Evolutionary conservation across 92 coral and sea anemone genomes (phyloP).

Genomic region (Phymanthus crucifer): DNA sequence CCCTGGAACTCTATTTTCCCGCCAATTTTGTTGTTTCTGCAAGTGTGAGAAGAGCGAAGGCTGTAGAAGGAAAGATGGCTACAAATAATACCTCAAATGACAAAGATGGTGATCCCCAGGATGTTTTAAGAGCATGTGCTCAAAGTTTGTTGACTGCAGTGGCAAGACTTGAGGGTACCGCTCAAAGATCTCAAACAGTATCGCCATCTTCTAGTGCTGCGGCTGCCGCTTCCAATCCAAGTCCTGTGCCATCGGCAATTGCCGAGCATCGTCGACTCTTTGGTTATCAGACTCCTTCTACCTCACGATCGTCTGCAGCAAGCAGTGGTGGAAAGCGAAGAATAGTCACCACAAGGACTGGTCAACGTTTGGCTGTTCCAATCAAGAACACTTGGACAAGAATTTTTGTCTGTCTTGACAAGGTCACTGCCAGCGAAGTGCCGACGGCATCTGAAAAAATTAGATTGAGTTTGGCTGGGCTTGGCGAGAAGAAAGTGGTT

Average conservation of each 20-base stretch:
- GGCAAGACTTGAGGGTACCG: conserved; percentile 30
- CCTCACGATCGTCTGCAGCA: conserved; percentile 10
- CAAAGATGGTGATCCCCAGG: conserved; percentile 41
- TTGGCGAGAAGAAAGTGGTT: conserved; percentile 42
- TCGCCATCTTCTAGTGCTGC: conserved; percentile 22
- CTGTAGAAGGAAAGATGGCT: neutral
- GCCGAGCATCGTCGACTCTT: conserved; percentile 63
- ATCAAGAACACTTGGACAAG: conserved; percentile 50
- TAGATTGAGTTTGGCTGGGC: conserved; percentile 55
- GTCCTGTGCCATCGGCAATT: conserved; percentile 23
- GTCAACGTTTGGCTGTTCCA: conserved; percentile 24
- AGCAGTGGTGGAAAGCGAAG: conserved; percentile 10
- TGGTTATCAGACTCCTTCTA: conserved; percentile 59
- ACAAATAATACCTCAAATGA: neutral
- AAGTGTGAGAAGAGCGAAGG: neutral
- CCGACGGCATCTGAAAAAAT: conserved; percentile 55
- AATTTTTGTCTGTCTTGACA: conserved; percentile 53
- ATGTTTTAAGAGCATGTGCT: conserved; percentile 59
- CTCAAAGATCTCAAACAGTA: conserved; percentile 20
- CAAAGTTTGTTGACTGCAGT: conserved; percentile 52
- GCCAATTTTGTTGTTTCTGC: conserved; percentile 6
- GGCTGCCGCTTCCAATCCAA: conserved; percentile 32
- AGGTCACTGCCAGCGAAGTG: conserved; percentile 29
- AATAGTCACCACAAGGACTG: conserved; percentile 23
- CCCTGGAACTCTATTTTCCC: conserved; percentile 11